Base-by-base conservation (phyloP, 2,888 invertebrate genomes). In the Chironomus tentans region DNA sequence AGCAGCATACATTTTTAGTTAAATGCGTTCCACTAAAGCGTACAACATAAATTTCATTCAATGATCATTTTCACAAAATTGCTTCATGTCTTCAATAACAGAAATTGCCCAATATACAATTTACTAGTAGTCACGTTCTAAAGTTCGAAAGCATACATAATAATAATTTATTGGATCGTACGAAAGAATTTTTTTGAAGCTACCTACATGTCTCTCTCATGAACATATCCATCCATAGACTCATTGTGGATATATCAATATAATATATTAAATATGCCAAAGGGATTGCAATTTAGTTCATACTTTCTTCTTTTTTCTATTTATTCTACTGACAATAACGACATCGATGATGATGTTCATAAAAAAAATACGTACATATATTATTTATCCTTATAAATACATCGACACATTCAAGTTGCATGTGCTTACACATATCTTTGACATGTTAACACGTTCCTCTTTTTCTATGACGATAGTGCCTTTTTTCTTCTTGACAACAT, bases 101-200 rank as follows among this genome's bases (percentile, higher is more conserved):
- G n/a, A 65, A 65, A 65, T 22, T 65, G 21, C 65, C 65, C 65
- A 21, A 21, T 21, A 22, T 65, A 65, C 24, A 65, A 21, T 65
- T 65, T 65, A 65, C 65, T 65, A 48, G 70, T 21, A 70, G 70
- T 70, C 70, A 70, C 70, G 70, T 70, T 70, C 65, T 24, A 22
- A 65, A 65, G 65, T 65, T 65, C 22, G 18, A 47, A 48, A 48
- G 46, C 46, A 70, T 70, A 50, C 47, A 47, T 70, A 46, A 70
- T 70, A 47, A 48, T 50, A 70, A 70, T 70, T 70, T 70, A 70
- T 70, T 70, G 48, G 21, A 21, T 70, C 56, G 56, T 6, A 56
- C 15, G 15, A 56, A 56, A 15, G 56, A 56, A 56, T 56, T 56
- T 56, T 18, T 18, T 18, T 18, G 38, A 38, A 10, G 38, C 38